These are phyloP conservation scores for Hipparchia sbordonii DNA, from an alignment of 2,888 invertebrate genomes.

Conservation along the genomic window DNA sequence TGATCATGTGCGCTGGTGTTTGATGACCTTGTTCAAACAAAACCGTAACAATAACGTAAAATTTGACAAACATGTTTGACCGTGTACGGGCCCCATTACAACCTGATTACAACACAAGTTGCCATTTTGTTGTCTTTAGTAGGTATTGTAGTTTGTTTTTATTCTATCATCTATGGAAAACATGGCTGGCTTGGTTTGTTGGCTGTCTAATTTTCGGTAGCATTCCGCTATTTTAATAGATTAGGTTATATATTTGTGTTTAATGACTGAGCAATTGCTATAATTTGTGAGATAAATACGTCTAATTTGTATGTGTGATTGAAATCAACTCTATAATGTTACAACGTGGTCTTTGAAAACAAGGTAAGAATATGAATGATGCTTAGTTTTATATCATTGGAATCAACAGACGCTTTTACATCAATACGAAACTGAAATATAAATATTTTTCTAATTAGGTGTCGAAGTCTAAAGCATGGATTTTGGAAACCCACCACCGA, in stretches of 20 bases:
- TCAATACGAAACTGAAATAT: conserved; percentile 49
- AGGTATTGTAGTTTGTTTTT: neutral
- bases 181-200: conserved; percentile 54
- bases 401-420: conserved; percentile 18
- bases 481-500: conserved; percentile 77
- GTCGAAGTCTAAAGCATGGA: conserved; percentile 75
- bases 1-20: no score
- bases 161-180: conserved; percentile 44
- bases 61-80: no score
- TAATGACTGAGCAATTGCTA: conserved; percentile 34
- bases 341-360: conserved; percentile 57
- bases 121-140: no score
- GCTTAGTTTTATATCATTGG: conserved; percentile 15
- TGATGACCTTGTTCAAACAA: no score
- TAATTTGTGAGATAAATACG: conserved; percentile 23
- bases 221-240: conserved; percentile 53
- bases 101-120: no score
- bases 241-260: conserved; percentile 52
- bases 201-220: conserved; percentile 67
- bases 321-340: conserved; percentile 62
- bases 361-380: conserved; percentile 62
- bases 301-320: conserved; percentile 38
- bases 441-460: conserved; percentile 75
- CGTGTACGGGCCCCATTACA: no score
- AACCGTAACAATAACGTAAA: no score